These are phyloP conservation scores for Balearica regulorum DNA, from an alignment of 2,797 vertebrate species.

Conservation along the genomic window DNA sequence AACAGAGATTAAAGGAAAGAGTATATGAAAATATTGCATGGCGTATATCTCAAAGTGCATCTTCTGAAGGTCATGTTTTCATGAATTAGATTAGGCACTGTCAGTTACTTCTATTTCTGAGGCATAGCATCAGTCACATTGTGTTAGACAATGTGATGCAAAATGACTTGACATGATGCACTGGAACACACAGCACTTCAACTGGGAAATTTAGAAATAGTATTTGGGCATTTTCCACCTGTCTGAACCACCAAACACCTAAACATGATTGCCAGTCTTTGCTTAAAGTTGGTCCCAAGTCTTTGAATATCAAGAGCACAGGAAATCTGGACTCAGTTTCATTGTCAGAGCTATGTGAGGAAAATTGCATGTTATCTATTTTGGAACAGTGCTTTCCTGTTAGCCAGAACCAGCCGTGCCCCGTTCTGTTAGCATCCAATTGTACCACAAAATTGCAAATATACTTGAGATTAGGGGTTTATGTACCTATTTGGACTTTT, in stretches of 20 bases:
- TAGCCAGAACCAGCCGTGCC: background rate
- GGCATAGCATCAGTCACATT: constrained; percentile 29
- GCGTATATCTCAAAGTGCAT: background rate
- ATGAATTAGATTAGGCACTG: constrained; percentile 42
- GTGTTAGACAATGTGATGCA: constrained; percentile 20
- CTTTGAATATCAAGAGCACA: background rate
- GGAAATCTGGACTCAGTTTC: background rate
- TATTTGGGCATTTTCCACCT: background rate
- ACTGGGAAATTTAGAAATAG: background rate
- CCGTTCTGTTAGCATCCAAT: background rate
- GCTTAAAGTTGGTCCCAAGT: background rate
- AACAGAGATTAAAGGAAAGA: background rate
- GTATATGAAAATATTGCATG: background rate
- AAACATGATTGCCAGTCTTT: background rate
- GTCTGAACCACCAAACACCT: background rate
- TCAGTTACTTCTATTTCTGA: constrained; percentile 45
- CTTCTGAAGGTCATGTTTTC: constrained; percentile 53
- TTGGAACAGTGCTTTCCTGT: background rate
- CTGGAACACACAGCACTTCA: background rate
- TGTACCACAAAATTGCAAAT: background rate
- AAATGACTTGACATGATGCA: constrained; percentile 20
- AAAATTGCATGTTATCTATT: background rate
- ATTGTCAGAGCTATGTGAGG: background rate
- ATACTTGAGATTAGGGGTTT: background rate
- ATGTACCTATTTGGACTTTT: background rate